Conservation (phyloP, 2,797 vertebrate genomes). For the Falco rusticolus region DNA sequence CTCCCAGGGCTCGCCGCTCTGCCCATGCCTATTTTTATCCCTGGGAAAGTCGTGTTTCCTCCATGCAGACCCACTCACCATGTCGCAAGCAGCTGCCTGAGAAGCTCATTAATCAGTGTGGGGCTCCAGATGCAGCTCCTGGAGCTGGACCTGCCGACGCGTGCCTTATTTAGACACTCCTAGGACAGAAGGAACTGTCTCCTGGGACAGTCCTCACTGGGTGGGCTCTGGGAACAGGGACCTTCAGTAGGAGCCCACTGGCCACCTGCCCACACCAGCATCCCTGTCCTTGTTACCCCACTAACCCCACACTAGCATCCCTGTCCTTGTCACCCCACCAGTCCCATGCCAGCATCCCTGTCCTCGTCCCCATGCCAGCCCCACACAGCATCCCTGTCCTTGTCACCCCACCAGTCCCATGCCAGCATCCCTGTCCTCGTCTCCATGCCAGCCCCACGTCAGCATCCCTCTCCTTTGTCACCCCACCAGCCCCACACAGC, state of each 20-base stretch:
- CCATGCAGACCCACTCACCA: conserved; percentile 12
- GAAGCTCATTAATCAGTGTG: conserved; percentile 51
- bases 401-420: background rate
- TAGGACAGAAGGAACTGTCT: background rate
- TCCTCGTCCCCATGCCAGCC: background rate
- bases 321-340: background rate
- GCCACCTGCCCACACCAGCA: background rate
- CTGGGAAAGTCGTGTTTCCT: conserved; percentile 58
- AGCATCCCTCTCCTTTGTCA: background rate
- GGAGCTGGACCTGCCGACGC: background rate
- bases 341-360: background rate
- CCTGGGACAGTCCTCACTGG: background rate
- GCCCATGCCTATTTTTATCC: conserved; percentile 60
- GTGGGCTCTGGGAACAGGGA: background rate
- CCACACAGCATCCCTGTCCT: background rate
- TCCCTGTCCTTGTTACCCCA: background rate
- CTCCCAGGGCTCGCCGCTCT: background rate
- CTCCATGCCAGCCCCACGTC: background rate
- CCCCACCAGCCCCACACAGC: background rate
- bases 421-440: background rate
- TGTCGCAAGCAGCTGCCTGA: background rate
- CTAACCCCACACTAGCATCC: background rate
- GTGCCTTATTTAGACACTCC: conserved; percentile 33
- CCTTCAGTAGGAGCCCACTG: background rate
- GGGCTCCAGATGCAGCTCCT: background rate